phyloP scores from a whole-genome alignment of 2,113 vertebrate species.

The Cranoglanis bouderius region DNA sequence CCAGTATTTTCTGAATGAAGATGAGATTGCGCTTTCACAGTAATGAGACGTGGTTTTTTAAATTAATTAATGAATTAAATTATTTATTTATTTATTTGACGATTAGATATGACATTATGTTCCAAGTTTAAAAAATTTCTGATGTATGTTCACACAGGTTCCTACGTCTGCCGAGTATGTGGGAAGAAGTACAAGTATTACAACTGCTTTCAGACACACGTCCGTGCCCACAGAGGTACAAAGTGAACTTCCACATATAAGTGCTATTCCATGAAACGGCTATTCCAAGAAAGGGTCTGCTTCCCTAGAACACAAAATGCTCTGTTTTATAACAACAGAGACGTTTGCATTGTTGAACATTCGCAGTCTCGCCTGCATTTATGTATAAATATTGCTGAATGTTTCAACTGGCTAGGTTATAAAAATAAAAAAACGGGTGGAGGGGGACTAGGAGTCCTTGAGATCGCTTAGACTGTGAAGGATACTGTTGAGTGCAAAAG shows the following conservation, averaged over 20 bases:
- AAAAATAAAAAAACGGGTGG: too few species aligned
- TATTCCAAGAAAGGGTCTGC: not conserved
- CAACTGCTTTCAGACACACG: constrained; percentile 98
- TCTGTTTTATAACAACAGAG: not conserved
- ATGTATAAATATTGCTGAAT: not conserved
- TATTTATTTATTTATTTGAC: too few species aligned
- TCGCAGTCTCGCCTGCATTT: not conserved
- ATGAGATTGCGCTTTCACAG: not conserved
- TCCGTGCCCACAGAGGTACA: constrained; percentile 94
- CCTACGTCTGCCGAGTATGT: constrained; percentile 94
- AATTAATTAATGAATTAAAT: too few species aligned
- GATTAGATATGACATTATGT: not conserved
- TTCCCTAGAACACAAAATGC: not conserved
- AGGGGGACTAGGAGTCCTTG: not conserved
- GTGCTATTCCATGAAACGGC: not conserved
- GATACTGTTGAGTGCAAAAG: not conserved
- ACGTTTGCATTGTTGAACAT: not conserved
- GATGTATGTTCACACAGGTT: constrained; percentile 81
- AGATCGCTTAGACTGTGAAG: not conserved
- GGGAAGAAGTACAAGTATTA: constrained; percentile 99
- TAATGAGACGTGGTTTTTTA: too few species aligned
- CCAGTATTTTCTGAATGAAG: not conserved
- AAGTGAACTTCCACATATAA: constrained; percentile 7
- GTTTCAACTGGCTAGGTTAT: not conserved
- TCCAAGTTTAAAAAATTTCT: not conserved